These are phyloP conservation scores for Danio jaintianensis DNA, from an alignment of 2,797 vertebrate genomes.

Conservation along the genomic window DNA sequence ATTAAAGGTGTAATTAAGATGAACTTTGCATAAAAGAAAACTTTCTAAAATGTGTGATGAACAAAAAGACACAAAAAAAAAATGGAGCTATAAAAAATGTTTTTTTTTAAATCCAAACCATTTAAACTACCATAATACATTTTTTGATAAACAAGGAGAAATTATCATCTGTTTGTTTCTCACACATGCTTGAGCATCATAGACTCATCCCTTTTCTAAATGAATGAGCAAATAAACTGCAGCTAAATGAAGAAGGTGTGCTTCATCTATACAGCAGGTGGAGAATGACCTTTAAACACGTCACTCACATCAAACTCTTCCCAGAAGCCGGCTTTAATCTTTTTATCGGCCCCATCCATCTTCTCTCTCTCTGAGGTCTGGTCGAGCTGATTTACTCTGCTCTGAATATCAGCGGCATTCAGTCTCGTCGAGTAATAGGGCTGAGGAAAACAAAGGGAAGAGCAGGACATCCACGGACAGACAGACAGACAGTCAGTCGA, in stretches of 20 bases:
- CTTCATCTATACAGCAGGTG: background rate
- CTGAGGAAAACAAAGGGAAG: constrained; percentile 69
- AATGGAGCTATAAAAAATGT: too few species aligned
- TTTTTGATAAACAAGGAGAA: too few species aligned
- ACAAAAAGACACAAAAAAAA: too few species aligned
- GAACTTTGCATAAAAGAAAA: too few species aligned
- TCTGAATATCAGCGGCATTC: constrained; percentile 93
- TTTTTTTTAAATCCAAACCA: too few species aligned
- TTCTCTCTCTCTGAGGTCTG: constrained; percentile 76
- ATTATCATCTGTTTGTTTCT: too few species aligned
- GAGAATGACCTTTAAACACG: background rate
- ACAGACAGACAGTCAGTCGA: constrained; percentile 18
- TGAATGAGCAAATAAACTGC: background rate
- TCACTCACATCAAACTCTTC: constrained; percentile 94
- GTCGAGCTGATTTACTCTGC: constrained; percentile 88
- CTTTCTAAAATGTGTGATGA: too few species aligned
- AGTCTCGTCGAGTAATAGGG: constrained; percentile 92
- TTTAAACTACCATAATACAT: too few species aligned
- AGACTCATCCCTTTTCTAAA: too few species aligned
- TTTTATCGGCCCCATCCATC: constrained; percentile 73
- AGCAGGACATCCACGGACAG: background rate
- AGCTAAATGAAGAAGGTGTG: background rate
- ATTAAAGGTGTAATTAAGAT: background rate
- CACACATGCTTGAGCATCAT: too few species aligned
- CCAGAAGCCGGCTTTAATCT: constrained; percentile 95